Conservation (phyloP, 2,797 vertebrate species). For the Lutjanus campechanus region DNA sequence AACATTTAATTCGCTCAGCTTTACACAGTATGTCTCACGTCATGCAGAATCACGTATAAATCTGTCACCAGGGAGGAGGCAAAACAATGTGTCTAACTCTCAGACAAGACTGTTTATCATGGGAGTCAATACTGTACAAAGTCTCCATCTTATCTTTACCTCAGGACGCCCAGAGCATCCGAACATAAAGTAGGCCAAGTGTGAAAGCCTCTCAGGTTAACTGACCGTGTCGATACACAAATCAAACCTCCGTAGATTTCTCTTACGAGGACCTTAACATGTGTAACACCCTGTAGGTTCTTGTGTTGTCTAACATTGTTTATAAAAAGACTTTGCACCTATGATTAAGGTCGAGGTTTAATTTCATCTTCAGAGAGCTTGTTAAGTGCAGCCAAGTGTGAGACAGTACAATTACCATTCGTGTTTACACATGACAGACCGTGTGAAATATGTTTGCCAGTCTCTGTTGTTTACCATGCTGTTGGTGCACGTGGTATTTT, state of each 20-base stretch:
- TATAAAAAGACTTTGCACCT: background rate
- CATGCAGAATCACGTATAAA: background rate
- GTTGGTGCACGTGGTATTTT: slow-evolving; percentile 19
- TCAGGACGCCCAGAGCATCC: background rate
- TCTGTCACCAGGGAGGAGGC: background rate
- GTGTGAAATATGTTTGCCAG: background rate
- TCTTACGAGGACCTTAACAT: background rate
- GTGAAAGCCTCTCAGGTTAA: background rate
- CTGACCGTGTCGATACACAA: background rate
- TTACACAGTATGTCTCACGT: background rate
- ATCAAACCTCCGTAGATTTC: too few species aligned
- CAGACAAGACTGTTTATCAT: background rate
- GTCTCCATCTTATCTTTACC: background rate
- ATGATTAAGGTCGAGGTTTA: background rate
- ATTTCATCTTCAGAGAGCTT: background rate
- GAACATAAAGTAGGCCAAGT: background rate
- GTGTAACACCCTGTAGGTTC: background rate
- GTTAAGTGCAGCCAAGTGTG: background rate
- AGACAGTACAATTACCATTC: background rate
- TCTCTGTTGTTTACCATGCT: background rate
- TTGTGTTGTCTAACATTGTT: background rate
- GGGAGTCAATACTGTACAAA: background rate
- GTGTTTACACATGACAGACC: background rate
- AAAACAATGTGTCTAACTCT: background rate
- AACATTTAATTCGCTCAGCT: too few species aligned